Conservation (phyloP, 35 echinoderm and acorn worm genomes). For the Chiridota heheva region DNA sequence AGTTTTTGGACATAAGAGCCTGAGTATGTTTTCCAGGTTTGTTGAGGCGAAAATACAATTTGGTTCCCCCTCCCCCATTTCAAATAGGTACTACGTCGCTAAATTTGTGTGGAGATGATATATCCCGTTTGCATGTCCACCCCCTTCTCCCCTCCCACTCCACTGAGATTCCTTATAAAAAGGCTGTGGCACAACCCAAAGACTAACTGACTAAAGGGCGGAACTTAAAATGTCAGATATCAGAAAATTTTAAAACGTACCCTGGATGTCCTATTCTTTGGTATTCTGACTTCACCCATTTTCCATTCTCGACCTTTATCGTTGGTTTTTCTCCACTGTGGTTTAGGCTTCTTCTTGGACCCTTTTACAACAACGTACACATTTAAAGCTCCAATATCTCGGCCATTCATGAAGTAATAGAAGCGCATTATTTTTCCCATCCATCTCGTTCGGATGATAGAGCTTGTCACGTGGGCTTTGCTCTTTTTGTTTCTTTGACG, state of each 20-base stretch:
- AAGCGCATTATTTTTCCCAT: slow-evolving; percentile 66
- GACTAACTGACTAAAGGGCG: neutral
- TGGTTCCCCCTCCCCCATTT: too few species aligned
- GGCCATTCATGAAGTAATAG: slow-evolving; percentile 85
- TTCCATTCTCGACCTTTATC: slow-evolving; percentile 58
- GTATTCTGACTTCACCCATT: slow-evolving; percentile 77
- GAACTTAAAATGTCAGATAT: too few species aligned
- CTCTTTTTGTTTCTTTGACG: neutral
- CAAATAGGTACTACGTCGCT: too few species aligned
- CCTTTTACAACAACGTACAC: slow-evolving; percentile 71
- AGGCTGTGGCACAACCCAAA: neutral
- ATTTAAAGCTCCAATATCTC: slow-evolving; percentile 60
- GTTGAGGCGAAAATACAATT: too few species aligned
- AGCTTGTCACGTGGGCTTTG: slow-evolving; percentile 47
- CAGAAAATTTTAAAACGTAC: too few species aligned
- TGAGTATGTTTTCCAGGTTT: too few species aligned
- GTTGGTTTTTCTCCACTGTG: slow-evolving; percentile 60
- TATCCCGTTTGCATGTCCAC: too few species aligned
- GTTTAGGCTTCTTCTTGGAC: slow-evolving; percentile 12
- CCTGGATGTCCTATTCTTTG: slow-evolving; percentile 70
- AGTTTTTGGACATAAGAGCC: too few species aligned
- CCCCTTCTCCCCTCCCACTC: too few species aligned
- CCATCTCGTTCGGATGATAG: slow-evolving; percentile 35
- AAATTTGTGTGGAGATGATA: too few species aligned
- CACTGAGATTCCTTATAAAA: too few species aligned